Conservation (phyloP, 2,888 invertebrate species). For the Smittia sp. region DNA sequence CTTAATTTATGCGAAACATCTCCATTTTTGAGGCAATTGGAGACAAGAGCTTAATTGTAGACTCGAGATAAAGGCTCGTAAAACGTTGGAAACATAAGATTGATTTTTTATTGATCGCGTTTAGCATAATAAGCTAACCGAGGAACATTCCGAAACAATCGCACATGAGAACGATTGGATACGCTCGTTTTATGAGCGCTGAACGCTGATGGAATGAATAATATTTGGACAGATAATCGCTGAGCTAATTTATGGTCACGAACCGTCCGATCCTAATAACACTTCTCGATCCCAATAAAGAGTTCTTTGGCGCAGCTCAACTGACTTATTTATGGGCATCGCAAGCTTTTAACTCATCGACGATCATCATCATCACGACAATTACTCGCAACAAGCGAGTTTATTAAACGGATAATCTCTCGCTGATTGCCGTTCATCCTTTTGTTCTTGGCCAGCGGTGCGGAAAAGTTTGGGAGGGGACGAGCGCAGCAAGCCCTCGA, state of each 20-base stretch:
- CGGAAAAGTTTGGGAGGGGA: constrained; percentile 6
- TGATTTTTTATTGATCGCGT: neutral
- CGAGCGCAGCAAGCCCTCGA: neutral
- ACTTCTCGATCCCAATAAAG: neutral
- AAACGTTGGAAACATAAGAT: neutral
- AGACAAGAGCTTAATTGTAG: no score
- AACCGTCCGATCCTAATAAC: neutral
- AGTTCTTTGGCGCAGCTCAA: neutral
- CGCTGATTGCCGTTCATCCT: constrained; percentile 3
- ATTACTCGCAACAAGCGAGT: neutral
- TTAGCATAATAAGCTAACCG: neutral
- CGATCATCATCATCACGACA: neutral
- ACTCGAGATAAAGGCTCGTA: neutral
- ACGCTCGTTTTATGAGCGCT: neutral
- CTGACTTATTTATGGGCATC: neutral
- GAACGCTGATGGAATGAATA: neutral
- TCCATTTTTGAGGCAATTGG: no score
- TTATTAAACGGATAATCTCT: neutral
- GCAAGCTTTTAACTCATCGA: neutral
- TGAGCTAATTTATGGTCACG: neutral
- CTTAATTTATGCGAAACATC: no score
- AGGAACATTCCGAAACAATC: neutral
- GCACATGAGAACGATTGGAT: neutral
- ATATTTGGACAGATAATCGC: neutral
- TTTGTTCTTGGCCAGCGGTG: constrained; percentile 22